Conservation (phyloP, 2,113 vertebrate species). For the Poeciliopsis occidentalis region DNA sequence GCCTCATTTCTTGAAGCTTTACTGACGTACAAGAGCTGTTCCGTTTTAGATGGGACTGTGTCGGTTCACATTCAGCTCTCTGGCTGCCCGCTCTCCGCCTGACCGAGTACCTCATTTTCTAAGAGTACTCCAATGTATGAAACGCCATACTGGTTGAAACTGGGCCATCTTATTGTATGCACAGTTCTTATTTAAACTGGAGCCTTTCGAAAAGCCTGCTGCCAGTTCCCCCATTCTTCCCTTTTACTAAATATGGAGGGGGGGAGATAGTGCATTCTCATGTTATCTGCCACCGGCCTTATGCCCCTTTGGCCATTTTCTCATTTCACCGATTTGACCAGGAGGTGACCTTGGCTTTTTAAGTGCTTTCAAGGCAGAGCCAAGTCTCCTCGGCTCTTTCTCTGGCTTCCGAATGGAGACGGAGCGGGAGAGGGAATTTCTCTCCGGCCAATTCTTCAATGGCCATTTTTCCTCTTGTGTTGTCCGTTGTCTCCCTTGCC, state of each 20-base stretch:
- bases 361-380: constrained; percentile 77
- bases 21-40: constrained; percentile 22
- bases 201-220: constrained; percentile 51
- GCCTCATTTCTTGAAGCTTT: not conserved
- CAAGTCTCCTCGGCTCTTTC: constrained; percentile 58
- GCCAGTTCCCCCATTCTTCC: constrained; percentile 43
- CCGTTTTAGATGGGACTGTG: constrained; percentile 15
- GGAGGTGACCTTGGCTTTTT: constrained; percentile 78
- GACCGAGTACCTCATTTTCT: constrained; percentile 58
- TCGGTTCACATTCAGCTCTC: constrained; percentile 30
- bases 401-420: constrained; percentile 53
- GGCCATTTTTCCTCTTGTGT: constrained; percentile 5
- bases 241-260: constrained; percentile 66
- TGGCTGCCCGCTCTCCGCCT: constrained; percentile 22
- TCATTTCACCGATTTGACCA: constrained; percentile 80
- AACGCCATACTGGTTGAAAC: constrained; percentile 55
- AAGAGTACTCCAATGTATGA: constrained; percentile 59
- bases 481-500: constrained; percentile 26
- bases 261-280: constrained; percentile 79
- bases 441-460: constrained; percentile 33
- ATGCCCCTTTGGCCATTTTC: constrained; percentile 75
- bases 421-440: constrained; percentile 14
- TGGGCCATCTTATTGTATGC: constrained; percentile 69
- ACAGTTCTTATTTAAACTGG: constrained; percentile 46
- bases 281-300: constrained; percentile 77